Conservation (phyloP, 2,888 invertebrate genomes). For the Eudemis profundana region DNA sequence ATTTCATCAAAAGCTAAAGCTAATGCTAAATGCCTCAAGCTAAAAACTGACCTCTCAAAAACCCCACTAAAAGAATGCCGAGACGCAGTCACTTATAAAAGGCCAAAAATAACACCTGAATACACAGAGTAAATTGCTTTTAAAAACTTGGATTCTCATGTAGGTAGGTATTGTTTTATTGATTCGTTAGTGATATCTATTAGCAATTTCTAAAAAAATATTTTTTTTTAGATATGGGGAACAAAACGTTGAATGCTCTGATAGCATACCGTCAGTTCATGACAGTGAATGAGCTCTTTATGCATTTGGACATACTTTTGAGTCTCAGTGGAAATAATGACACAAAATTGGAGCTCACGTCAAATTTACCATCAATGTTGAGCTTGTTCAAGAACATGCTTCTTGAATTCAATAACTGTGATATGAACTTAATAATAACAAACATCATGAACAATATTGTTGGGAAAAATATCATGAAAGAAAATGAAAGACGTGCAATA, state of each 20-base stretch:
- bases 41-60: not conserved
- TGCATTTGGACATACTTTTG: slow-evolving; percentile 66
- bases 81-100: slow-evolving; percentile 18
- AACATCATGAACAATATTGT: slow-evolving; percentile 69
- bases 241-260: slow-evolving; percentile 62
- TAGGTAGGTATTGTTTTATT: slow-evolving; percentile 38
- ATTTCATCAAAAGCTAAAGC: not conserved
- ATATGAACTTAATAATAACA: slow-evolving; percentile 70
- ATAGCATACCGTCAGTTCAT: slow-evolving; percentile 64
- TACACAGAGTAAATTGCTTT: slow-evolving; percentile 54
- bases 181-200: not conserved
- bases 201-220: slow-evolving; percentile 24
- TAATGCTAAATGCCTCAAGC: not conserved
- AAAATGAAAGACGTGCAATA: slow-evolving; percentile 38
- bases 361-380: slow-evolving; percentile 59
- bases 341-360: slow-evolving; percentile 60
- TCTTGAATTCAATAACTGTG: slow-evolving; percentile 69
- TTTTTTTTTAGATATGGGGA: slow-evolving; percentile 64
- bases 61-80: slow-evolving; percentile 5
- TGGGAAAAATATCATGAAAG: slow-evolving; percentile 55
- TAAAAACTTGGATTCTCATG: slow-evolving; percentile 32
- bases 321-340: slow-evolving; percentile 59
- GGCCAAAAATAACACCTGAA: slow-evolving; percentile 57
- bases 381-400: slow-evolving; percentile 65
- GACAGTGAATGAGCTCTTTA: slow-evolving; percentile 68